Percentiles rank a stretch among this genome's conserved stretches.
Evolutionary conservation across 2,797 vertebrate species (phyloP).

Genomic region (Urosaurus nigricauda): DNA sequence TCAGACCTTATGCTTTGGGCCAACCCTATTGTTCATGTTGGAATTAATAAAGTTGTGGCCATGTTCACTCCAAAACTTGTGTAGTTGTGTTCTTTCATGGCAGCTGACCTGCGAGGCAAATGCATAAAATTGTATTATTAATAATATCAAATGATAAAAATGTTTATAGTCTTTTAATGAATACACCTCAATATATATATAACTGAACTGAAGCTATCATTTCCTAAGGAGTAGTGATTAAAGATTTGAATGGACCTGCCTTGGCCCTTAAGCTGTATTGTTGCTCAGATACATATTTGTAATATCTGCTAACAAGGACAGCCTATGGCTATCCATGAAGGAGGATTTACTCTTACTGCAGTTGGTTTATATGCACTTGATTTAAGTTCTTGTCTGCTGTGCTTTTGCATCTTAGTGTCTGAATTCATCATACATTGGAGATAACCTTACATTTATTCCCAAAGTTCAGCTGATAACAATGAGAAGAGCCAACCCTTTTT

Average conservation of each 20-base stretch:
- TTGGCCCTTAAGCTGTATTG: not conserved
- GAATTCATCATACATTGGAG: constrained; percentile 59
- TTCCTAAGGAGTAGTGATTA: not conserved
- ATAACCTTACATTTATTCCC: constrained; percentile 62
- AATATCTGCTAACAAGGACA: not conserved
- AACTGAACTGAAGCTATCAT: not conserved
- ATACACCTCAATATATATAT: not conserved
- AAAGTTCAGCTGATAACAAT: constrained; percentile 27
- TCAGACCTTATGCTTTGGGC: no score
- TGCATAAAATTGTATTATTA: not conserved
- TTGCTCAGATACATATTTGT: constrained; percentile 8
- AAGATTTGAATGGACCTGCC: not conserved
- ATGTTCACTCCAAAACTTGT: no score
- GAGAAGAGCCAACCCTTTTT: constrained; percentile 35
- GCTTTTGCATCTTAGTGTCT: constrained; percentile 51
- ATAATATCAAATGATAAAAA: not conserved
- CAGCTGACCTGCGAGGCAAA: no score
- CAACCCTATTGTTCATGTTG: no score
- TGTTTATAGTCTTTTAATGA: not conserved
- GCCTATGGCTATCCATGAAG: not conserved
- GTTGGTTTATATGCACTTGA: constrained; percentile 28
- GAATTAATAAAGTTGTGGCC: no score
- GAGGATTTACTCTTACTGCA: not conserved
- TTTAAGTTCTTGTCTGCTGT: constrained; percentile 52
- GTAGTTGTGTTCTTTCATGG: no score